phyloP scores from a whole-genome alignment of 1,140 invertebrate genomes.

The Drosophila takahashii region DNA sequence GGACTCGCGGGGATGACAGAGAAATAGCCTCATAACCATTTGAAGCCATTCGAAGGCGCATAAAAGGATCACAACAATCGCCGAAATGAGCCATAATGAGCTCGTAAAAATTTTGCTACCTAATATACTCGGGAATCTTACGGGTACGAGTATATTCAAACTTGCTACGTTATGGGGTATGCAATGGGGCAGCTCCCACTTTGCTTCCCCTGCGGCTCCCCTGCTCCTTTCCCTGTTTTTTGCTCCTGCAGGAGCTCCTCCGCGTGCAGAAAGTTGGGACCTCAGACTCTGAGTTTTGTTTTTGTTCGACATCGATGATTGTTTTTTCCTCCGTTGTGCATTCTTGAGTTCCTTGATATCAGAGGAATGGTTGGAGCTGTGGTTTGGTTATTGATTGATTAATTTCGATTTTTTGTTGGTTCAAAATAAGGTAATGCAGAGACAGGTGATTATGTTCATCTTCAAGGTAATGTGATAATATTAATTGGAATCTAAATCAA shows the following conservation, averaged over 20 bases:
- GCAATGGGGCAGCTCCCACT: conserved; percentile 27
- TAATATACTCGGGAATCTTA: conserved; percentile 84
- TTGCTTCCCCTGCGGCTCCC: conserved; percentile 4
- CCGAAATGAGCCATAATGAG: conserved; percentile 85
- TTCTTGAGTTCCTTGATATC: not conserved
- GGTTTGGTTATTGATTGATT: conserved; percentile 12
- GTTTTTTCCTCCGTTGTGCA: conserved; percentile 21
- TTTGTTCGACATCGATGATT: conserved; percentile 42
- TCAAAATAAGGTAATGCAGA: not conserved
- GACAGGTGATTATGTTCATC: too few species aligned
- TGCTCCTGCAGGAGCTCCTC: conserved; percentile 31
- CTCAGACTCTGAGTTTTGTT: conserved; percentile 14
- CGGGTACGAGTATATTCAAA: conserved; percentile 82
- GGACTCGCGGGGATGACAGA: conserved; percentile 68
- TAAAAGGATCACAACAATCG: conserved; percentile 85
- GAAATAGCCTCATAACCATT: conserved; percentile 85
- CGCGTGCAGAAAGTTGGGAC: conserved; percentile 26
- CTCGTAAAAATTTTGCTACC: conserved; percentile 85
- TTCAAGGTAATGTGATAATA: too few species aligned
- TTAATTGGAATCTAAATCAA: too few species aligned
- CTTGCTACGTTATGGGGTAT: conserved; percentile 76
- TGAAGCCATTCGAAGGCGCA: conserved; percentile 84
- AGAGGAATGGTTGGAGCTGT: not conserved
- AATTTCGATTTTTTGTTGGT: not conserved
- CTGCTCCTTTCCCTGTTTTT: conserved; percentile 3